Percentiles rank a stretch among this genome's conserved stretches.
Conservation (phyloP, 2,797 vertebrate species). For the Alosa sapidissima region DNA sequence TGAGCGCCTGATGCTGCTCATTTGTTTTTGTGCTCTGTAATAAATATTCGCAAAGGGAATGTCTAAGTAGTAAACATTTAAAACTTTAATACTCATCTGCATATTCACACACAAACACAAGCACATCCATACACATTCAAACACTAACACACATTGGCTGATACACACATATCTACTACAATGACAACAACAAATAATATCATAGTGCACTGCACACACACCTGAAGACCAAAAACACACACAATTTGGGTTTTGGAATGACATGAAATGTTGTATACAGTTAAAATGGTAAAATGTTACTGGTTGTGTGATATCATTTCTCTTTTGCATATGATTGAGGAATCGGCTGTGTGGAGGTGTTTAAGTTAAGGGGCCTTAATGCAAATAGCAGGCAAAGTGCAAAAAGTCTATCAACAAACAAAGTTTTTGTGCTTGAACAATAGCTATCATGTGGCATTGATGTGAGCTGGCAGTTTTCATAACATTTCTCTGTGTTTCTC, state of each 20-base stretch:
- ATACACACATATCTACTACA: not conserved
- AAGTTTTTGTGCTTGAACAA: no score
- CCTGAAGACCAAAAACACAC: not conserved
- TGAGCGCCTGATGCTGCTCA: not conserved
- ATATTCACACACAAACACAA: conserved; percentile 9
- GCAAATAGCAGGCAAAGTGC: no score
- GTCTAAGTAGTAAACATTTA: conserved; percentile 38
- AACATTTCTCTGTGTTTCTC: no score
- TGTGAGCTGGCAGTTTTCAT: no score
- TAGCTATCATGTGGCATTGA: no score
- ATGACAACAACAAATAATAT: not conserved
- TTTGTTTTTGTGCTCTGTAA: conserved; percentile 31
- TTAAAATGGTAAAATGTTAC: not conserved
- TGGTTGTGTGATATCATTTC: not conserved
- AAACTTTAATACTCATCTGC: conserved; percentile 38
- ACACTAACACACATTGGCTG: not conserved
- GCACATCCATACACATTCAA: not conserved
- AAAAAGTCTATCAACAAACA: no score
- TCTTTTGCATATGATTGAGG: not conserved
- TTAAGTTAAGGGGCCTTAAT: no score
- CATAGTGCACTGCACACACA: no score
- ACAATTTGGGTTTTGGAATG: not conserved
- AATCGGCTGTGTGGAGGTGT: not conserved
- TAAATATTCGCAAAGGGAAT: conserved; percentile 36
- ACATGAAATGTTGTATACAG: not conserved